phyloP scores from a whole-genome alignment of 2,888 invertebrate species.

The Tachina fera region DNA sequence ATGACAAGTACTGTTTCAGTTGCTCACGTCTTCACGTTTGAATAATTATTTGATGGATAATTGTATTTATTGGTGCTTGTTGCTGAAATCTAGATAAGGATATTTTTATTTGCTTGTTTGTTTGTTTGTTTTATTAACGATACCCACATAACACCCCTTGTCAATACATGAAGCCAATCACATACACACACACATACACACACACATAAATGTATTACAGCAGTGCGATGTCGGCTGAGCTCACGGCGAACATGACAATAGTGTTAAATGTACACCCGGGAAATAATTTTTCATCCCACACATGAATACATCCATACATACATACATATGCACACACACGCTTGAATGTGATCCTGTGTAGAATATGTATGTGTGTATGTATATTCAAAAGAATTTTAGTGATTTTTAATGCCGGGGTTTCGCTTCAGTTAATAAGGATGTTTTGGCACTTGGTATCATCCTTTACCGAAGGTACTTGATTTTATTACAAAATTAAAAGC shows the following conservation, averaged over 20 bases:
- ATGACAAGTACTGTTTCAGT: constrained; percentile 11
- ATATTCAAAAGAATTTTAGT: constrained; percentile 4
- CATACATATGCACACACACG: not conserved
- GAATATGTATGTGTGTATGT: not conserved
- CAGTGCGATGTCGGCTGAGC: constrained; percentile 18
- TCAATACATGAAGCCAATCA: not conserved
- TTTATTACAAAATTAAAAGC: constrained; percentile 67
- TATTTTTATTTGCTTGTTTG: constrained; percentile 31
- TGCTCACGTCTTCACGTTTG: constrained; percentile 12
- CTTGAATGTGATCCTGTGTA: not conserved
- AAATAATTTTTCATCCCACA: constrained; percentile 50
- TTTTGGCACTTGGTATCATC: constrained; percentile 68
- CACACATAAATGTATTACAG: not conserved
- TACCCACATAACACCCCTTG: constrained; percentile 60
- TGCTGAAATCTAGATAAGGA: constrained; percentile 38
- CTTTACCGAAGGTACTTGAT: constrained; percentile 65
- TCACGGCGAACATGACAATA: constrained; percentile 35
- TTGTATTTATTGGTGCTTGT: constrained; percentile 31
- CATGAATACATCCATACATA: not conserved
- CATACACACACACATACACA: not conserved
- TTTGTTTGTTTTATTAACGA: constrained; percentile 46
- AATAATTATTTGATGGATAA: constrained; percentile 45
- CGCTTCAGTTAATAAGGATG: constrained; percentile 64
- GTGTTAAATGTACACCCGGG: constrained; percentile 69
- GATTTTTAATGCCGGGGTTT: constrained; percentile 52